Conservation (phyloP, 2,797 vertebrate genomes). For the Cynodonichthys magdalenae region DNA sequence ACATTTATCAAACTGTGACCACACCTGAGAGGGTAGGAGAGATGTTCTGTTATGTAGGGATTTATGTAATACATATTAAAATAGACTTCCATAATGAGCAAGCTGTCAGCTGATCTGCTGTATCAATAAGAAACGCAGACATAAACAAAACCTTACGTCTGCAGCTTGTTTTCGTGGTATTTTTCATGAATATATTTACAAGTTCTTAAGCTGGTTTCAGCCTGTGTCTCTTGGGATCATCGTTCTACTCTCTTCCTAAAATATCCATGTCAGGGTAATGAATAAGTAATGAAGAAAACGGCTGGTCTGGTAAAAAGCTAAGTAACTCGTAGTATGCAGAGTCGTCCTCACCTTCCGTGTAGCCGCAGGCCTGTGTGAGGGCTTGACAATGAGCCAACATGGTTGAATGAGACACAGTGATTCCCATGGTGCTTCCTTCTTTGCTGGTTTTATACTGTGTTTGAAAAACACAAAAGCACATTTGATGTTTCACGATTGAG, state of each 20-base stretch:
- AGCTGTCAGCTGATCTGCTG: conserved; percentile 1
- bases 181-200: neutral
- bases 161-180: neutral
- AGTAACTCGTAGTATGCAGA: neutral
- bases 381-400: conserved; percentile 92
- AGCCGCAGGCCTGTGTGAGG: conserved; percentile 92
- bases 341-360: conserved; percentile 87
- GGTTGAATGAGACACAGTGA: conserved; percentile 89
- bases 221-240: neutral
- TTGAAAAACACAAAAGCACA: neutral
- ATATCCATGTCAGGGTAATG: conserved; percentile 4
- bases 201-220: neutral
- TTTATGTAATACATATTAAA: conserved; percentile 8
- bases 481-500: neutral
- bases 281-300: conserved; percentile 9
- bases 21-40: conserved; percentile 23
- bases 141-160: neutral
- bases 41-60: neutral
- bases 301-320: neutral
- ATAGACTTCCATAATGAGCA: neutral
- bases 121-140: neutral
- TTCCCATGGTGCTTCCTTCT: conserved; percentile 95
- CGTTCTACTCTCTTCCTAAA: neutral
- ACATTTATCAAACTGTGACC: conserved; percentile 48
- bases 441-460: conserved; percentile 96